phyloP scores from a whole-genome alignment of 1,140 invertebrate genomes.

The Oncopodura yosiiana region DNA sequence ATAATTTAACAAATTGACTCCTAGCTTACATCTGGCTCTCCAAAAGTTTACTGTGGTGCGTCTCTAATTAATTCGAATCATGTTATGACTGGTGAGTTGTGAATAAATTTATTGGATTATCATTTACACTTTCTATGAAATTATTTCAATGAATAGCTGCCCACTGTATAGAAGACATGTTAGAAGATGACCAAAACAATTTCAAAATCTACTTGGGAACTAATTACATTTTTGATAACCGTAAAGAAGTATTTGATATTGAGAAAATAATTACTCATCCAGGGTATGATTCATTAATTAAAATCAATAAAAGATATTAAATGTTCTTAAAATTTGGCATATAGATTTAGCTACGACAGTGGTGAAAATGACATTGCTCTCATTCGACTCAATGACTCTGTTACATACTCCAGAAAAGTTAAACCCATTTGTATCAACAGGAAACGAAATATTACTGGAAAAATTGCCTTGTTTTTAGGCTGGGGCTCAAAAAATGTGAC shows the following conservation, averaged over 20 bases:
- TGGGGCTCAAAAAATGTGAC: constrained; percentile 14
- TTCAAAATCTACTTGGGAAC: constrained; percentile 15
- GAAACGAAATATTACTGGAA: neutral
- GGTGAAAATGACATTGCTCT: constrained; percentile 14
- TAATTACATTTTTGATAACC: constrained; percentile 5
- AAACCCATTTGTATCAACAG: constrained; percentile 12
- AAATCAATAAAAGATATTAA: neutral
- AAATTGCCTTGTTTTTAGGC: constrained; percentile 1
- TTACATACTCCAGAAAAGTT: neutral
- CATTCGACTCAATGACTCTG: neutral
- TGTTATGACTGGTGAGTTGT: neutral
- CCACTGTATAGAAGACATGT: constrained; percentile 23
- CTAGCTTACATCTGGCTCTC: neutral
- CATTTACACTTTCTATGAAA: constrained; percentile 15
- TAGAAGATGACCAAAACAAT: neutral
- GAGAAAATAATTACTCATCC: constrained; percentile 9
- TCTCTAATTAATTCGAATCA: neutral
- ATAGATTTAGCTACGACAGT: constrained; percentile 15
- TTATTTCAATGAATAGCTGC: too few relatives aligned
- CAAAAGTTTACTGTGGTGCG: neutral
- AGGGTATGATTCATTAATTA: neutral
- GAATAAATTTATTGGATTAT: constrained; percentile 1
- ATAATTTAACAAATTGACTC: neutral
- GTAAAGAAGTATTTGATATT: neutral
- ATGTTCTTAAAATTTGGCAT: neutral